Evolutionary conservation across 1,140 invertebrate species (phyloP).

Genomic region (Whitmania pigra): DNA sequence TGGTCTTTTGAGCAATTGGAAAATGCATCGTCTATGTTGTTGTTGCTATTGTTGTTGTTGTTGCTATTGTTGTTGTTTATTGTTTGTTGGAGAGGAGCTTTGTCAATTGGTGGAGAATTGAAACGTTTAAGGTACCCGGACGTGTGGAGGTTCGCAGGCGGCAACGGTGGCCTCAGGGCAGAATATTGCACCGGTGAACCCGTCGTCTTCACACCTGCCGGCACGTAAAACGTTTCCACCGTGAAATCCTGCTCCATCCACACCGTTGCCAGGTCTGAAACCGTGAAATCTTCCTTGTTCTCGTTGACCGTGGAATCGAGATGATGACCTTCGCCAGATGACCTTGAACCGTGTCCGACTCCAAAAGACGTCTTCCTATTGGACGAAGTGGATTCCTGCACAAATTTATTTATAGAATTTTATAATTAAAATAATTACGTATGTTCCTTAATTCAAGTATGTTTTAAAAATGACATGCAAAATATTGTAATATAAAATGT

Average conservation of each 20-base stretch:
- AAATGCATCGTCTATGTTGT: neutral
- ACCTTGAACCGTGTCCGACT: too few relatives aligned
- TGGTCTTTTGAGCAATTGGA: neutral
- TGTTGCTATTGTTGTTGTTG: neutral
- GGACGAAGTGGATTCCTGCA: too few relatives aligned
- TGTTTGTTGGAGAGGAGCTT: neutral
- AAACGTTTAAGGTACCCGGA: neutral
- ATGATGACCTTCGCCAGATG: too few relatives aligned
- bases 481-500: too few relatives aligned
- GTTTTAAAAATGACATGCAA: too few relatives aligned
- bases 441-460: too few relatives aligned
- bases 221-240: neutral
- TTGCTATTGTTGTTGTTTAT: constrained; percentile 4
- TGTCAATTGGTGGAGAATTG: neutral
- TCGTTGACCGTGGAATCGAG: too few relatives aligned
- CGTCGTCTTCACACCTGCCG: neutral
- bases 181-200: neutral
- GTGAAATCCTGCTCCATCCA: neutral
- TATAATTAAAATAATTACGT: too few relatives aligned
- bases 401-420: too few relatives aligned
- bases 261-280: too few relatives aligned
- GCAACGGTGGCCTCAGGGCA: neutral
- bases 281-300: too few relatives aligned
- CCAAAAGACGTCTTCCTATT: too few relatives aligned
- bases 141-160: neutral